Base-by-base conservation (phyloP, 2,888 invertebrate genomes). In the Apotomis capreana region DNA sequence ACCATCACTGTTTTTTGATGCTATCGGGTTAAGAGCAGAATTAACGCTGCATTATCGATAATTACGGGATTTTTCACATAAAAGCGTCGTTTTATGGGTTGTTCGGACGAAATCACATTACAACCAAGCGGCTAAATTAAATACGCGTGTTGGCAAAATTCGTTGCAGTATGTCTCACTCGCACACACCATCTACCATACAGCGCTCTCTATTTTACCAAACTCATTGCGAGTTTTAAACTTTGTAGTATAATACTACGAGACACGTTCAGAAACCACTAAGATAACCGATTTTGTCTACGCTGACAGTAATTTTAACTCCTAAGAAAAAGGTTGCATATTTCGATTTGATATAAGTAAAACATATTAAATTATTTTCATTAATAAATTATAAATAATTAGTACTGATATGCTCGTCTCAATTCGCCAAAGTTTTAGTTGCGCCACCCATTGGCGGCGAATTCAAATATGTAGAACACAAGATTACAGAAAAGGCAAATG, bases 401-500 rank as follows among this genome's bases (percentile, higher is more conserved):
- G 8, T 4, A 44, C 26, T 36, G 6, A 9, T 44, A 36, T 5
- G 5, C 2, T 46, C 8, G 15, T n/a, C n/a, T 65, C n/a, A 46
- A 61, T 49, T 61, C 4, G 9, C 4, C 13, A 26, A 49, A 12
- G 15, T 46, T 36, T 49, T 26, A 26, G 6, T 6, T 4, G 1
- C 1, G 15, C 49, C 51, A 49, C 54, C 58, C 12, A 70, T 73
- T 84, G 88, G 91, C 90, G 91, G 86, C 82, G 80, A 85, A 84
- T 91, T 91, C 80, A 84, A 90, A 88, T 84, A 88, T 86, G 80
- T 90, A 83, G 91, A 86, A 81, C 90, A 88, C 81, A 82, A 84
- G 91, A 91, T 91, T 90, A 90, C 84, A 77, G 80, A 79, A 80
- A 84, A 82, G 83, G 89, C 89, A 90, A 88, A 84, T 89, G 92